A percentile compares a stretch with the other conserved stretches of the same genome.
Evolutionary conservation across 2,113 vertebrate genomes (phyloP).

Genomic region (Lamprotornis superbus): DNA sequence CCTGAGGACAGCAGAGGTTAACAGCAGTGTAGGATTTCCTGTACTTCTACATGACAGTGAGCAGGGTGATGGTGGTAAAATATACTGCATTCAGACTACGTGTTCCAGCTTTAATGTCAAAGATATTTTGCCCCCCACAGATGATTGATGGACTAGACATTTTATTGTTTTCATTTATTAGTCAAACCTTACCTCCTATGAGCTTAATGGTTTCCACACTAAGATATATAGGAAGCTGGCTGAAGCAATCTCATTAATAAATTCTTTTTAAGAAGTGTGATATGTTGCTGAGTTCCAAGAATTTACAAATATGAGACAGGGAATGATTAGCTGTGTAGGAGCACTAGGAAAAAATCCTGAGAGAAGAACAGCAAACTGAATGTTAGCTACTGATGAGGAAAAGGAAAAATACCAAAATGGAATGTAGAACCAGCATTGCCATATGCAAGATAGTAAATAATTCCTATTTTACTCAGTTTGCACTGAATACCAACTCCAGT

Average conservation of each 20-base stretch:
- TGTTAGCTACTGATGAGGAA: not conserved
- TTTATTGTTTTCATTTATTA: not conserved
- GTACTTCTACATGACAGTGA: not conserved
- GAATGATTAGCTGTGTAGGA: not conserved
- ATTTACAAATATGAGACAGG: not conserved
- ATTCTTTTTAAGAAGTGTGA: not conserved
- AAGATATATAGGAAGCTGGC: not conserved
- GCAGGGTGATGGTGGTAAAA: not conserved
- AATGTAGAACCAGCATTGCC: not conserved
- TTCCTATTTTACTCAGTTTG: not conserved
- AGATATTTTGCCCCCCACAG: not conserved
- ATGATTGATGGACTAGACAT: not conserved
- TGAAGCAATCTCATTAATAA: not conserved
- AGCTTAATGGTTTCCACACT: not conserved
- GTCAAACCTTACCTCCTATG: not conserved
- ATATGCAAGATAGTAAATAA: not conserved
- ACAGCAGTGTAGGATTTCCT: not conserved
- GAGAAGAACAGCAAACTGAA: not conserved
- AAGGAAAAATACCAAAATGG: not conserved
- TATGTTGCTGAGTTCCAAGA: not conserved
- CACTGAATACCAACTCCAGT: not conserved
- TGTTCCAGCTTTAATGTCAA: not conserved
- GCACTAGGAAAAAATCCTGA: too few species aligned
- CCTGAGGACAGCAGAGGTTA: not conserved
- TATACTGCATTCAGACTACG: not conserved